Evolutionary conservation across 2,888 invertebrate genomes (phyloP), one percentile per base, ranked within the genome.

Genomic region (Empis stercorea): DNA sequence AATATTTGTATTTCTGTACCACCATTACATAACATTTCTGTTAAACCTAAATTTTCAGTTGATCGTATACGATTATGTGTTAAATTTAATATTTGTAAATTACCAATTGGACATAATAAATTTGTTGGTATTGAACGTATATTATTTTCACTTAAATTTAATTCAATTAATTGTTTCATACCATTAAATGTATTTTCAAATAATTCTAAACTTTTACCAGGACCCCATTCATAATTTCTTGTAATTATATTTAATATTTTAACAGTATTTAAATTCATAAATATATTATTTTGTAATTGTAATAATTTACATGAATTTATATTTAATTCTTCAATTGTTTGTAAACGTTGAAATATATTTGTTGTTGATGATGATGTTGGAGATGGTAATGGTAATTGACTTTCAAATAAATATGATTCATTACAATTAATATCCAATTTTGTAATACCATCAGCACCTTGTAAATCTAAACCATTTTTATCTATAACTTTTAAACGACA

Each of bases 91-190:
- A 81, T 76, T 66, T 86, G 86, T 48, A 91, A 74, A 70, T 86
- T 87, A 56, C 80, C 78, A 59, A 88, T 70, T 20, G 81, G 79
- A 65, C 91, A 91, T 55, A 89, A 81, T 57, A 80, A 79, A 54
- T 81, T 83, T 51, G 81, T 79, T 38, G 89, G 88, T 62, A 91
- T 67, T 45, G 80, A 78, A 58, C 84, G 78, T 56, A 92, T 78
- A 71, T 88, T 88, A 73, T 87, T 91, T 66, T 84, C 81, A 59
- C 84, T 80, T 64, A 92, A 73, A 70, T 91, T 84, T 59, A 91
- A 72, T 52, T 78, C 76, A 62, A 87, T 86, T 43, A 92, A 72
- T 69, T 89, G 87, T 59, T 81, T 79, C 46, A 92, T 73, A 52
- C 87, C 87, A 59, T 77, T 76, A 58, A 92, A 76, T 53, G 83